These are phyloP conservation scores for Drosophila borealis DNA, from an alignment of 2,888 invertebrate genomes.

Conservation along the genomic window DNA sequence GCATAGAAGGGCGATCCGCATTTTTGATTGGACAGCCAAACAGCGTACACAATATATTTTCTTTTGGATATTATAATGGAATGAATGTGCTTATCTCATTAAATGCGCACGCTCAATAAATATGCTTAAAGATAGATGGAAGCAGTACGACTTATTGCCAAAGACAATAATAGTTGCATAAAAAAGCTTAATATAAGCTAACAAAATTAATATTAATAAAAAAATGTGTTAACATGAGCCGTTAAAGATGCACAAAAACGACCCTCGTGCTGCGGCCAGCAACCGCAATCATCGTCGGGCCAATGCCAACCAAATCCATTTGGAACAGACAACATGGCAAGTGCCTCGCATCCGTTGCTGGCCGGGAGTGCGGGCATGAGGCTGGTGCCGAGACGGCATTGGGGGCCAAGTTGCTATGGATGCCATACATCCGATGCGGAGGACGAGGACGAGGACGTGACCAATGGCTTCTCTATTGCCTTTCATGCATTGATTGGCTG, in stretches of 20 bases:
- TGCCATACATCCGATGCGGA: background rate
- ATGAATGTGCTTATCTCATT: too few relatives aligned
- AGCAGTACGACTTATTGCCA: too few relatives aligned
- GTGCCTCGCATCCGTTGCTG: slow-evolving; percentile 38
- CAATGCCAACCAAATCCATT: slow-evolving; percentile 46
- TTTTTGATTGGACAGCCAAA: too few relatives aligned
- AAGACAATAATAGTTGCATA: background rate
- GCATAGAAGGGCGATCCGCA: background rate
- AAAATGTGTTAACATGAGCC: background rate
- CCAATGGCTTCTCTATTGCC: slow-evolving; percentile 45
- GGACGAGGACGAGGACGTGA: slow-evolving; percentile 30
- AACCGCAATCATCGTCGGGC: slow-evolving; percentile 30
- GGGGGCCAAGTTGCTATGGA: slow-evolving; percentile 19
- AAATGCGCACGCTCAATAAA: too few relatives aligned
- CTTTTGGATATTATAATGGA: too few relatives aligned
- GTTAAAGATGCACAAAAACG: slow-evolving; percentile 6
- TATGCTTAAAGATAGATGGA: too few relatives aligned
- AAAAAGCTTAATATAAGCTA: background rate
- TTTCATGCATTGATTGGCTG: slow-evolving; percentile 58
- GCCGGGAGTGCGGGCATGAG: background rate
- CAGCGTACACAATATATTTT: too few relatives aligned
- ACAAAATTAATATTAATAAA: background rate
- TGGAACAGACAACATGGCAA: slow-evolving; percentile 51
- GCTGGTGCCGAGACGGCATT: slow-evolving; percentile 12
- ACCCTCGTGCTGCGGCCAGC: slow-evolving; percentile 23